Conservation (phyloP, 2,113 vertebrate species). For the Phocoena sinus region DNA sequence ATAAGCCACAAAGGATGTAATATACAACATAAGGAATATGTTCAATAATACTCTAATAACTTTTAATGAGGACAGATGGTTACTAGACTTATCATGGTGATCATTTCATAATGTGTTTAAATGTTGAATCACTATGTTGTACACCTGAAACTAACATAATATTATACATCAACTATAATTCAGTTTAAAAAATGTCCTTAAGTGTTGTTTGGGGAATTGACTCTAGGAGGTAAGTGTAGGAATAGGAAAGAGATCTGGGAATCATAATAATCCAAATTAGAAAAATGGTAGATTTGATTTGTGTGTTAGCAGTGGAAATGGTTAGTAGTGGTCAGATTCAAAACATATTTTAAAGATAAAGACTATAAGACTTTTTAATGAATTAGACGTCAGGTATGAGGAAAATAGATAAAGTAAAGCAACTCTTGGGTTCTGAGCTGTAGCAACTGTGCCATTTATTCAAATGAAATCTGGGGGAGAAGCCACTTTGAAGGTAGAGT, state of each 20-base stretch:
- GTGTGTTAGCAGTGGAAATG: neutral
- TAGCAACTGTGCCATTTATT: neutral
- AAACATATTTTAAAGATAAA: neutral
- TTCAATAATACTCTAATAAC: neutral
- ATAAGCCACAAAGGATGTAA: neutral
- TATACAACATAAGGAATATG: neutral
- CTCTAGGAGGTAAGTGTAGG: neutral
- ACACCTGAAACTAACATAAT: neutral
- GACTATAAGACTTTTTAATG: neutral
- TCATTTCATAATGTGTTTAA: neutral
- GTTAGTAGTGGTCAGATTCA: neutral
- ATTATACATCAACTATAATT: neutral
- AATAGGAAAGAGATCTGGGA: neutral
- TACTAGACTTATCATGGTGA: neutral
- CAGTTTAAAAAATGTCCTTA: neutral
- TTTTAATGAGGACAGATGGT: neutral
- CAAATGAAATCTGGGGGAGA: neutral
- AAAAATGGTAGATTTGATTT: neutral
- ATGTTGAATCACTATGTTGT: neutral
- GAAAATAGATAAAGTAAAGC: neutral
- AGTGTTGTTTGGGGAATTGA: neutral
- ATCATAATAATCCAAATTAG: neutral
- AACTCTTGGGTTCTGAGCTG: neutral
- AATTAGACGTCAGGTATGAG: neutral
- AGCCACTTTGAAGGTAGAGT: neutral